These are phyloP conservation scores for Tragelaphus strepsiceros DNA, from an alignment of 2,113 vertebrate genomes.

Conservation along the genomic window DNA sequence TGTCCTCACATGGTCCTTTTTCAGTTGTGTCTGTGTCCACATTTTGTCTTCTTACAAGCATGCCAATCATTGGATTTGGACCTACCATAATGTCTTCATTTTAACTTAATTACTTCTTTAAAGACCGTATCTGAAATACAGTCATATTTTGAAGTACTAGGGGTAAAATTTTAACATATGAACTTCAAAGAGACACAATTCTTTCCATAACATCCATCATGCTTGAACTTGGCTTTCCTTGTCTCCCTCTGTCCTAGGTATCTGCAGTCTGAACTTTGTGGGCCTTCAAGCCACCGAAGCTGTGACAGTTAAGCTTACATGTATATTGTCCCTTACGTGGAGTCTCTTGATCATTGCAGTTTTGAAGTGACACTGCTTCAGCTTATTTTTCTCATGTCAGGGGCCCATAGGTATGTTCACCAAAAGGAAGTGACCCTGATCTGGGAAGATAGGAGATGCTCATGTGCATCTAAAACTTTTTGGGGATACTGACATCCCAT, in stretches of 20 bases:
- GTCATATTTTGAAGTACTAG: neutral
- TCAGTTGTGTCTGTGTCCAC: neutral
- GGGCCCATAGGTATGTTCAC: neutral
- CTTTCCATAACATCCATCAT: neutral
- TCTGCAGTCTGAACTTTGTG: neutral
- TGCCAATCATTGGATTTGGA: neutral
- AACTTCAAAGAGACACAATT: neutral
- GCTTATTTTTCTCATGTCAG: neutral
- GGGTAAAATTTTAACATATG: neutral
- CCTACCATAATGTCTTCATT: neutral
- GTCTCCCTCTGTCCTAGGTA: neutral
- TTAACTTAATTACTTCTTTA: neutral
- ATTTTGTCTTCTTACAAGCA: neutral
- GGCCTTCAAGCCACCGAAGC: neutral
- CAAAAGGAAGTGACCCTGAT: neutral
- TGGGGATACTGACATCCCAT: neutral
- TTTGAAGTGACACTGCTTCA: neutral
- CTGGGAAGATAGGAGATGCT: neutral
- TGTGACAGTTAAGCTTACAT: neutral
- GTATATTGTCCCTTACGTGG: rapidly evolving
- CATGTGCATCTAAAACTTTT: neutral
- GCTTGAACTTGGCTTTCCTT: neutral
- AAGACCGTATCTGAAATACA: neutral
- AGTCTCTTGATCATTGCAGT: neutral
- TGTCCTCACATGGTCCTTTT: neutral